Conservation (phyloP, 2,888 invertebrate genomes). For the Hybos culiciformis region DNA sequence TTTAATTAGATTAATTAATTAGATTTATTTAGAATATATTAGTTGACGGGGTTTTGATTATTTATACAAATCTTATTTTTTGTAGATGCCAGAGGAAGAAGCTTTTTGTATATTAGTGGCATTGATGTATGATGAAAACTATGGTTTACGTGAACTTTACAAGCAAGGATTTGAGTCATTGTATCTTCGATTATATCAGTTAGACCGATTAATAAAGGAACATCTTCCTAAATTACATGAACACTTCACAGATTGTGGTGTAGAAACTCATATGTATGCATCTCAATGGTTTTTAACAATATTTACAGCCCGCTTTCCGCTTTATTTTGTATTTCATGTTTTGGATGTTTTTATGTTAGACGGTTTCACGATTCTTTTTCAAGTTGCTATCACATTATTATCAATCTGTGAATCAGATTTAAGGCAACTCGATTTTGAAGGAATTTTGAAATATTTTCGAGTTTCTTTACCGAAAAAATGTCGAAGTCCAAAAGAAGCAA, state of each 20-base stretch:
- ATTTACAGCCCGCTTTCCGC: slow-evolving; percentile 97
- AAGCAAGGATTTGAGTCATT: slow-evolving; percentile 94
- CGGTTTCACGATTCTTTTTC: slow-evolving; percentile 91
- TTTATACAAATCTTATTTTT: slow-evolving; percentile 6
- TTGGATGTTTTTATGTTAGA: slow-evolving; percentile 90
- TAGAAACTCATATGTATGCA: slow-evolving; percentile 98
- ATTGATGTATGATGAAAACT: slow-evolving; percentile 96
- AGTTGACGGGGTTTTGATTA: neutral
- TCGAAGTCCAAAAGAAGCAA: slow-evolving; percentile 77
- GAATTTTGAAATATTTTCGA: slow-evolving; percentile 93
- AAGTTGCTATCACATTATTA: slow-evolving; percentile 86
- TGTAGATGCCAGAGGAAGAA: slow-evolving; percentile 98
- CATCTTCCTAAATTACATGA: slow-evolving; percentile 67
- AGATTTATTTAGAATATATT: neutral
- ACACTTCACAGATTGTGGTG: slow-evolving; percentile 66
- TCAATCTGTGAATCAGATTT: slow-evolving; percentile 86
- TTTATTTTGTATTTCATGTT: slow-evolving; percentile 92
- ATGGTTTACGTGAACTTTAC: slow-evolving; percentile 85
- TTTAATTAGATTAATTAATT: neutral
- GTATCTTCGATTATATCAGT: slow-evolving; percentile 86
- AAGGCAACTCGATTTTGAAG: slow-evolving; percentile 89
- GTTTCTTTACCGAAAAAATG: slow-evolving; percentile 95
- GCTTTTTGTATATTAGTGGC: slow-evolving; percentile 94
- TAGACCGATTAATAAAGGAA: slow-evolving; percentile 79
- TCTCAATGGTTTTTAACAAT: slow-evolving; percentile 99